Evolutionary conservation across 2,797 vertebrate genomes (phyloP).

Genomic region (Petrocephalus sullivani): DNA sequence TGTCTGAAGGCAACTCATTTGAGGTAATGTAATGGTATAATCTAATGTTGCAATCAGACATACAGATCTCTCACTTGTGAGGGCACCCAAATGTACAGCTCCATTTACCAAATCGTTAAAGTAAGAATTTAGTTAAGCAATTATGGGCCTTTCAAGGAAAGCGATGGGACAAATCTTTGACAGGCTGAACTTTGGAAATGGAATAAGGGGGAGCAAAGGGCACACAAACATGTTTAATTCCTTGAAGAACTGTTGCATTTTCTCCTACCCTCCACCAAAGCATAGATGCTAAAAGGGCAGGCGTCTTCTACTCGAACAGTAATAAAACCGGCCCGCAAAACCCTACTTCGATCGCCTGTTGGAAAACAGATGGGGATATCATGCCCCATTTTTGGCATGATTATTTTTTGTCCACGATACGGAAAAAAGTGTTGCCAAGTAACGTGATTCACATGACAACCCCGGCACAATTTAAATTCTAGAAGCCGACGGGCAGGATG

Average conservation of each 20-base stretch:
- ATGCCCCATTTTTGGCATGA: background rate
- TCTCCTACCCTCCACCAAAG: background rate
- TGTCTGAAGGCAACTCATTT: background rate
- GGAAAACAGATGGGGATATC: background rate
- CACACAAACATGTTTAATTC: background rate
- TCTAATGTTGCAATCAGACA: slow-evolving; percentile 5
- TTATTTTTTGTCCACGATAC: background rate
- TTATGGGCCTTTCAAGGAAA: slow-evolving; percentile 1
- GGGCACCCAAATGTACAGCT: background rate
- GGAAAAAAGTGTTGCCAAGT: background rate
- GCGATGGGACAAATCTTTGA: background rate
- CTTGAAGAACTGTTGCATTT: background rate
- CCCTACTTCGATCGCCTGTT: background rate
- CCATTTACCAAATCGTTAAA: background rate
- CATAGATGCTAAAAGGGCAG: background rate
- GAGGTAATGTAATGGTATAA: background rate
- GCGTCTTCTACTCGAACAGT: background rate
- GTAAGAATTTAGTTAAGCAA: slow-evolving; percentile 7
- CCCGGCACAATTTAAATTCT: background rate
- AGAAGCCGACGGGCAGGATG: background rate
- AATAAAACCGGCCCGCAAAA: background rate
- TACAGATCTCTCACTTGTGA: background rate
- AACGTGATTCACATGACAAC: background rate
- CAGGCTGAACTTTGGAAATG: background rate
- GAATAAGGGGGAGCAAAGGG: background rate